phyloP scores from a whole-genome alignment of 2,113 vertebrate species.

The Oreotrochilus melanogaster region DNA sequence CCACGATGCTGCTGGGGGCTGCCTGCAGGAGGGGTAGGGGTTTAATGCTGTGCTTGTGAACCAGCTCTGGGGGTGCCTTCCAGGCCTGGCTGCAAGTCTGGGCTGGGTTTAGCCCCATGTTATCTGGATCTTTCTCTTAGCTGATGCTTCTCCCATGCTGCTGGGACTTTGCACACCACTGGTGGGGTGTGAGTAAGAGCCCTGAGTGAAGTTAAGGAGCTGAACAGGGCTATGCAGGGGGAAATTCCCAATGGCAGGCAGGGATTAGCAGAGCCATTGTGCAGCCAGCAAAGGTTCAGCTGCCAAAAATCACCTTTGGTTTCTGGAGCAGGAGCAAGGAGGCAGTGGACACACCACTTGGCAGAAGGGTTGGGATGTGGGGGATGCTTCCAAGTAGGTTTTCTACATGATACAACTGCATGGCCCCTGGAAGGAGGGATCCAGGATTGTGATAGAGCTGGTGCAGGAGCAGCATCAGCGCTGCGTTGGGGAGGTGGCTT shows the following conservation, averaged over 20 bases:
- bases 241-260: not conserved
- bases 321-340: not conserved
- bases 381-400: not conserved
- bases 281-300: not conserved
- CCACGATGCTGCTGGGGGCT: rapidly evolving
- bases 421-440: too few species aligned
- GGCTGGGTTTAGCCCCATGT: not conserved
- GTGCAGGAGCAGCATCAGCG: not conserved
- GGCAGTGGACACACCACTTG: not conserved
- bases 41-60: rapidly evolving
- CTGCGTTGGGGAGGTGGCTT: not conserved
- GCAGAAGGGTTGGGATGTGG: not conserved
- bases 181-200: not conserved
- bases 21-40: not conserved
- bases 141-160: not conserved
- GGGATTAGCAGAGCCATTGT: not conserved
- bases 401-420: rapidly evolving
- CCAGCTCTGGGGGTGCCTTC: not conserved
- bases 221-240: not conserved
- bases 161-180: not conserved
- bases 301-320: not conserved
- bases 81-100: not conserved
- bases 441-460: rapidly evolving
- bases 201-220: not conserved
- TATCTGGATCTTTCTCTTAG: not conserved